phyloP scores from a whole-genome alignment of 92 coral and sea anemone genomes.

The Palythoa caribaeorum region DNA sequence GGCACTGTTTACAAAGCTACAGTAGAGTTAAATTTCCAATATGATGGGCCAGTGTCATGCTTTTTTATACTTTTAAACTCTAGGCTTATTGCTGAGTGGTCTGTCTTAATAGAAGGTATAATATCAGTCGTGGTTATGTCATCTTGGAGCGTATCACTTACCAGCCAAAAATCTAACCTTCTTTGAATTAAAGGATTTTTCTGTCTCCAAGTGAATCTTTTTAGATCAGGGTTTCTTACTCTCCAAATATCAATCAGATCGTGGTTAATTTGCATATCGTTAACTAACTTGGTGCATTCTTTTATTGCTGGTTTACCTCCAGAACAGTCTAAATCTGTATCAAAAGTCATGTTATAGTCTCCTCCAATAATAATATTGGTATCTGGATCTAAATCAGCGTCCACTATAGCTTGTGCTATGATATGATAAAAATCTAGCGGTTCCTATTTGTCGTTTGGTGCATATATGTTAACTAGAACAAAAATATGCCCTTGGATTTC shows the following conservation, averaged over 20 bases:
- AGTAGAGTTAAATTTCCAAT: neutral
- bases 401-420: constrained; percentile 25
- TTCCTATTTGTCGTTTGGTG: constrained; percentile 40
- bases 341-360: constrained; percentile 39
- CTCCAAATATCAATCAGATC: constrained; percentile 67
- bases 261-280: neutral
- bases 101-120: constrained; percentile 34
- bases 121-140: constrained; percentile 34
- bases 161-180: constrained; percentile 54
- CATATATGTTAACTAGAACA: constrained; percentile 48
- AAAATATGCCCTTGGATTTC: neutral
- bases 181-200: constrained; percentile 53
- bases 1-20: constrained; percentile 20
- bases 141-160: constrained; percentile 51
- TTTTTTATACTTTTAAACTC: constrained; percentile 36
- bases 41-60: neutral
- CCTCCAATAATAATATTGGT: constrained; percentile 44
- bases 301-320: constrained; percentile 43
- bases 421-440: constrained; percentile 39
- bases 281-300: neutral
- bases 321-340: constrained; percentile 37
- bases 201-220: constrained; percentile 68
- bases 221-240: constrained; percentile 41
- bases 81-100: constrained; percentile 43
- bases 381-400: constrained; percentile 17